Evolutionary conservation across 1,140 invertebrate species (phyloP).

Genomic region (Argopecten irradians): DNA sequence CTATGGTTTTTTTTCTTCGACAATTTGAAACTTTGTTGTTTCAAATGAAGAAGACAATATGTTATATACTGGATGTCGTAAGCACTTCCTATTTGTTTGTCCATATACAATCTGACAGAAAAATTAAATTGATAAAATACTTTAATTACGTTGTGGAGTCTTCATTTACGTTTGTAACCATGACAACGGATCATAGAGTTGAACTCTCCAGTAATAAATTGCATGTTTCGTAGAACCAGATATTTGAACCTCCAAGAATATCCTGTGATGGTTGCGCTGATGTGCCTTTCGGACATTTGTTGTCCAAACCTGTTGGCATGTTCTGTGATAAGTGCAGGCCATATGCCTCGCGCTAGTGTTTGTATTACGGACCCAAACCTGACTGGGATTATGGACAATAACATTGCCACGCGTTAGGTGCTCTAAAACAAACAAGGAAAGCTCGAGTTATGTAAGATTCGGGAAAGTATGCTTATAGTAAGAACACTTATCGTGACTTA

Average conservation of each 20-base stretch:
- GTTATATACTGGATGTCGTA: not conserved
- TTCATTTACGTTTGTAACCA: not conserved
- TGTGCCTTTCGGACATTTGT: too few species aligned
- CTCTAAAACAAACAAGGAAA: not conserved
- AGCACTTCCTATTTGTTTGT: not conserved
- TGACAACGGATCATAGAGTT: too few species aligned
- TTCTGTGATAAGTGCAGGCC: not conserved
- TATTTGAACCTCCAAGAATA: too few species aligned
- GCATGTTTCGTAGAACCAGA: too few species aligned
- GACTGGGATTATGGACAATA: not conserved
- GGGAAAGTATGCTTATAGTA: not conserved
- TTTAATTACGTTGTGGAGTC: not conserved
- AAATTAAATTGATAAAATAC: conserved; percentile 3
- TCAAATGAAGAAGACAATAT: not conserved
- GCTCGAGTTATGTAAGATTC: not conserved
- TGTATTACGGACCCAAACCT: not conserved
- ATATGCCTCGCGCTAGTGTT: not conserved
- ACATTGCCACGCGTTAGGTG: not conserved
- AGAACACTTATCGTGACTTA: not conserved
- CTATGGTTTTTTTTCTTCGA: not conserved
- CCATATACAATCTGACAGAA: not conserved
- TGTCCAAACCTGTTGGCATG: too few species aligned
- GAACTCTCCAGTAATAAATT: too few species aligned
- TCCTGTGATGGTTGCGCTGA: too few species aligned
- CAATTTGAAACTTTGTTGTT: not conserved